Evolutionary conservation across 2,113 vertebrate genomes (phyloP).

Genomic region (Machaerirhynchus nigripectus): DNA sequence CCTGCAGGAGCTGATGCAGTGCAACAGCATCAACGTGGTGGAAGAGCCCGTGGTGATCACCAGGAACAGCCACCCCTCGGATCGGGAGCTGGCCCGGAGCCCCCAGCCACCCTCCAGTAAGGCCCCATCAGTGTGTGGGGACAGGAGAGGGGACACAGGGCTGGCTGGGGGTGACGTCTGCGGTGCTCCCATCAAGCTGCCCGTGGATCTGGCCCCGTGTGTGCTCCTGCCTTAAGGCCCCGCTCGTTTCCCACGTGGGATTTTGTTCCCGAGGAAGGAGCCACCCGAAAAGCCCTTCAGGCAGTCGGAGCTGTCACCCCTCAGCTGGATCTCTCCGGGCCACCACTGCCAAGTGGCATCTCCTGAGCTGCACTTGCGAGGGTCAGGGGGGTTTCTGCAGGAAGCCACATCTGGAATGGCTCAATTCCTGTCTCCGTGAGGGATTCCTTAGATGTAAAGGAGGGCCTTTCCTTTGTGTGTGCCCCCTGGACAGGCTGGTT

Average conservation of each 20-base stretch:
- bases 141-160: neutral
- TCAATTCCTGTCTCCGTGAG: neutral
- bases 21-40: conserved; percentile 96
- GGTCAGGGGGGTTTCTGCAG: neutral
- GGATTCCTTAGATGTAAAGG: neutral
- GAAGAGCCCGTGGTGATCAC: conserved; percentile 92
- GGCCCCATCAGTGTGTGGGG: neutral
- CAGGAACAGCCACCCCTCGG: conserved; percentile 82
- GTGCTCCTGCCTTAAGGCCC: neutral
- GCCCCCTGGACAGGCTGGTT: neutral
- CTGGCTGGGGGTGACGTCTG: neutral
- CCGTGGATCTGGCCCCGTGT: accelerated
- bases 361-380: neutral
- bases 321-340: neutral
- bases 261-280: neutral
- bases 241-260: neutral
- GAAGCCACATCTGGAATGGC: neutral
- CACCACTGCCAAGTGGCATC: neutral
- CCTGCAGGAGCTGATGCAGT: conserved; percentile 98
- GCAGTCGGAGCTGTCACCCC: neutral
- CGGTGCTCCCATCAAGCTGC: accelerated
- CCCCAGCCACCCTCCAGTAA: conserved; percentile 87
- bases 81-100: conserved; percentile 81
- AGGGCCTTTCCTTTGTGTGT: neutral
- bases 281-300: neutral